These are phyloP conservation scores for Spongilla lacustris DNA, from an alignment of 37 sponge, comb jelly and placozoan species.

Conservation along the genomic window DNA sequence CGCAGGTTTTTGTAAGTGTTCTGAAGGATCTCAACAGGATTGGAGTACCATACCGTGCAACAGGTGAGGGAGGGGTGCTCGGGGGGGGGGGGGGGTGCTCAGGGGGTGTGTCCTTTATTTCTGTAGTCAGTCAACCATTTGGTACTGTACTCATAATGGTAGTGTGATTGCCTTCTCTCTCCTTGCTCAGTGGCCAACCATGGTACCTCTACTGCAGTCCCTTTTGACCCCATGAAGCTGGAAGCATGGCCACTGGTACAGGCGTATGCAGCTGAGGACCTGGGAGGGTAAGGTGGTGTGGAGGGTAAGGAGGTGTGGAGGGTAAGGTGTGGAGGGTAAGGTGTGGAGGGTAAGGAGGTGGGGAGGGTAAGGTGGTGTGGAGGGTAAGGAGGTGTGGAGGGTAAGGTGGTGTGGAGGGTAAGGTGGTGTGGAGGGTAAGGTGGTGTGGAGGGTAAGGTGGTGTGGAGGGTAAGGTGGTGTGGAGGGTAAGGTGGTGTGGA, in stretches of 20 bases:
- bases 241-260: slow-evolving; percentile 30
- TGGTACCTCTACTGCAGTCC: neutral
- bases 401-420: neutral
- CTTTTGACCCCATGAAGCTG: slow-evolving; percentile 8
- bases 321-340: neutral
- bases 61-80: neutral
- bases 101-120: too few species aligned
- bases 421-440: neutral
- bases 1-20: neutral
- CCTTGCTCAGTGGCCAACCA: neutral
- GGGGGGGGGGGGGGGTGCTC: too few species aligned
- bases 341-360: neutral
- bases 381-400: slow-evolving; percentile 5
- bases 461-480: too few species aligned
- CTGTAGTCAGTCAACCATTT: too few species aligned
- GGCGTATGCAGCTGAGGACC: slow-evolving; percentile 25
- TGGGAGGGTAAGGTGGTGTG: slow-evolving; percentile 9
- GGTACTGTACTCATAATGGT: too few species aligned
- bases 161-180: neutral
- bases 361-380: too few species aligned
- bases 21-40: neutral
- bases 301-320: neutral
- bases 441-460: too few species aligned
- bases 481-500: too few species aligned
- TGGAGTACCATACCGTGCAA: neutral